Evolutionary conservation across 2,113 vertebrate genomes (phyloP).

Genomic region (Myanophis thanlyinensis): DNA sequence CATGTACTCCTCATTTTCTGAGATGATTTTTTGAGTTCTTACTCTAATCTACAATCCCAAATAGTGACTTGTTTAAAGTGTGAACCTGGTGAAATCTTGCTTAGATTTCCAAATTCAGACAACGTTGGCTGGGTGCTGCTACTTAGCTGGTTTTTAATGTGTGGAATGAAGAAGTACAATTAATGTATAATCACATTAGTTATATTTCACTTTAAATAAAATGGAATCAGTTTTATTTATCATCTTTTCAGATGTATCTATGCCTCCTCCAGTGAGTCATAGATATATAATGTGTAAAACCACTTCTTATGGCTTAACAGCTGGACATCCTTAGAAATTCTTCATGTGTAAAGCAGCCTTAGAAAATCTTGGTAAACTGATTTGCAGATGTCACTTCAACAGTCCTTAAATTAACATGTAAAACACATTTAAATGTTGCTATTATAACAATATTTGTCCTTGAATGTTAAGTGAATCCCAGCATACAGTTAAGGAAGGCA

Average conservation of each 20-base stretch:
- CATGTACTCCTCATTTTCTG: not conserved
- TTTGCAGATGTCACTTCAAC: not conserved
- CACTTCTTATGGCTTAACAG: not conserved
- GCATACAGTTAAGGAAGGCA: not conserved
- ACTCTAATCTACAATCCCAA: not conserved
- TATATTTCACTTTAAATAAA: not conserved
- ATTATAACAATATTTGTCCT: not conserved
- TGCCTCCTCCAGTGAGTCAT: not conserved
- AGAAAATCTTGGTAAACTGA: not conserved
- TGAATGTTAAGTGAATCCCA: not conserved
- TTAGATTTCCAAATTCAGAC: not conserved
- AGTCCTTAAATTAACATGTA: not conserved
- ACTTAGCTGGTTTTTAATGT: not conserved
- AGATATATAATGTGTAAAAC: not conserved
- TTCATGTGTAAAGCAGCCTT: not conserved
- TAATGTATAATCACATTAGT: not conserved
- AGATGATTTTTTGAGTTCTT: not conserved
- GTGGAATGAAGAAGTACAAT: not conserved
- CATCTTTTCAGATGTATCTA: not conserved
- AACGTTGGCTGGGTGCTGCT: not conserved
- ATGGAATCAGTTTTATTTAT: not conserved
- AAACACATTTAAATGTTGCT: not conserved
- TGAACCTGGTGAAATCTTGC: not conserved
- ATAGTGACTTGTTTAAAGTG: not conserved
- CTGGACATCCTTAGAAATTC: not conserved